A percentile compares a stretch with the other conserved stretches of the same genome.
Evolutionary conservation across 2,888 invertebrate species (phyloP).

Genomic region (Byasa hedistus): DNA sequence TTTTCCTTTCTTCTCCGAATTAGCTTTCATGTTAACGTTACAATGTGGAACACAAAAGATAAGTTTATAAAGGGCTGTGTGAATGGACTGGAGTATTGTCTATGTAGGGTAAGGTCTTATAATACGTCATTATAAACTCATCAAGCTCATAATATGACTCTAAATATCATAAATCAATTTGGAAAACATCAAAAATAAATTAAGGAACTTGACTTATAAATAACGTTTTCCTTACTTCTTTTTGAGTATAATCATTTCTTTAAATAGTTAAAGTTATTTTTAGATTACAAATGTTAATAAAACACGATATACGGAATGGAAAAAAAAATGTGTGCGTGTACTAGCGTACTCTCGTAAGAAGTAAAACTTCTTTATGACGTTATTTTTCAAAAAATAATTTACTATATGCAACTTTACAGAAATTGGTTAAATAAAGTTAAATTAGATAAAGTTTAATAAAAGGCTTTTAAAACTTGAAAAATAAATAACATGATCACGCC

Average conservation of each 20-base stretch:
- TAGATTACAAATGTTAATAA: no score
- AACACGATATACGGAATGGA: no score
- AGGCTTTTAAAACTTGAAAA: no score
- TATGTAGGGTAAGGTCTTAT: neutral
- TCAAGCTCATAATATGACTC: neutral
- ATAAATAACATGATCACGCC: no score
- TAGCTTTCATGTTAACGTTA: constrained; percentile 1
- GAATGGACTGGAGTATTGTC: neutral
- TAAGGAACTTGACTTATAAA: neutral
- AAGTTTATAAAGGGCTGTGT: constrained; percentile 2
- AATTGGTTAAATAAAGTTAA: no score
- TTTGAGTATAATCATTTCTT: no score
- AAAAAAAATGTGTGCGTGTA: no score
- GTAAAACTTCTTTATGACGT: no score
- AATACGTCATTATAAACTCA: constrained; percentile 2
- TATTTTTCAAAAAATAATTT: no score
- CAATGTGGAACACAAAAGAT: neutral
- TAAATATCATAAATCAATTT: neutral
- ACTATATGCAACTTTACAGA: no score
- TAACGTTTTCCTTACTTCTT: neutral
- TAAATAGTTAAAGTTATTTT: neutral
- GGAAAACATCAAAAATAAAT: neutral
- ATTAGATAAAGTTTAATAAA: no score
- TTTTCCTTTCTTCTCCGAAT: neutral
- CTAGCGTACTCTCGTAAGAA: no score